phyloP scores from a whole-genome alignment of 2,113 vertebrate genomes.

The Sakesphorus luctuosus region DNA sequence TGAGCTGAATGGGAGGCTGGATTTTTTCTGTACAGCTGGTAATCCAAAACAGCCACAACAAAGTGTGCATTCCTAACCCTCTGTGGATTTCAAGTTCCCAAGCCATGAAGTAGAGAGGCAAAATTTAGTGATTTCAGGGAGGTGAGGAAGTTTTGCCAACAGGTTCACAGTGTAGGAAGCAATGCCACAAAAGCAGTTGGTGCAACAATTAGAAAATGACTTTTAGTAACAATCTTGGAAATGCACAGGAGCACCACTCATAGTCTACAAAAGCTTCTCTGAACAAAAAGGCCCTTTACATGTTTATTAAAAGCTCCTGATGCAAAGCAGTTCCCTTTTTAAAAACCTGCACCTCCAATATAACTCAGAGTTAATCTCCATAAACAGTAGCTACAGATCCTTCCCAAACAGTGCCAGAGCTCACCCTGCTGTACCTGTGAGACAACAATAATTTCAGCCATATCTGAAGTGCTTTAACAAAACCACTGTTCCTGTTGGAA shows the following conservation, averaged over 20 bases:
- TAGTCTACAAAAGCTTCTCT: not conserved
- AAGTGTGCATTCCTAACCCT: not conserved
- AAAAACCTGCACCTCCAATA: not conserved
- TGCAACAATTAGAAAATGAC: not conserved
- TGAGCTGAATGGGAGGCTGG: not conserved
- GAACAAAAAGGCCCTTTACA: not conserved
- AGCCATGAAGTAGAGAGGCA: not conserved
- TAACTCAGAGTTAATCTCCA: not conserved
- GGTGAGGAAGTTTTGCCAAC: not conserved
- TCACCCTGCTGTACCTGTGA: not conserved
- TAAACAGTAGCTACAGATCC: not conserved
- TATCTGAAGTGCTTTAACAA: not conserved
- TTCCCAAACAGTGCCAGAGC: not conserved
- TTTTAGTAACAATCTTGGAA: not conserved
- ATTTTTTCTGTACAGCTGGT: not conserved
- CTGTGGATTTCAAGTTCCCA: not conserved
- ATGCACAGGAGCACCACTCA: accelerated
- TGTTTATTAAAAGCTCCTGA: not conserved
- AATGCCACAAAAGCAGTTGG: not conserved
- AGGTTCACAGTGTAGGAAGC: not conserved
- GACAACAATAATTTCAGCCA: not conserved
- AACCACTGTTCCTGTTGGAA: not conserved
- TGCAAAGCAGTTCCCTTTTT: not conserved
- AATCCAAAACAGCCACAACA: not conserved
- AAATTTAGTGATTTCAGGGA: not conserved